Evolutionary conservation across 2,888 invertebrate genomes (phyloP), one percentile per base, ranked within the genome.

Genomic region (Macrosiphum euphorbiae): DNA sequence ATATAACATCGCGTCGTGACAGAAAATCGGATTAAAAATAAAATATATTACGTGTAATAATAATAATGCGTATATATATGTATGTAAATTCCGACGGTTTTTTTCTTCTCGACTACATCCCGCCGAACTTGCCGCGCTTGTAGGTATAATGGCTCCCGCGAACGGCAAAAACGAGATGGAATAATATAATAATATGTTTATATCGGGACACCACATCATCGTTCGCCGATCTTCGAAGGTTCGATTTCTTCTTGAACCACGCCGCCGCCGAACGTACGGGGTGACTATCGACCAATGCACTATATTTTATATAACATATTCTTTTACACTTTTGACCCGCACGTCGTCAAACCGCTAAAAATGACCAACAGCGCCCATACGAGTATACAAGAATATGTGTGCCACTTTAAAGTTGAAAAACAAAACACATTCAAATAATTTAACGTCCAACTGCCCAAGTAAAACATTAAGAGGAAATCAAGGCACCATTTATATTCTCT

Each of bases 11-110:
- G 55, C 52, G 55, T 55, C 52, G 24, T 88, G 35, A 88, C 52
- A 55, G 88, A 41, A 55, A 88, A 88, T 88, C 88, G 52, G 35
- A 88, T 52, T 55, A 26, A 55, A 88, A 52, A 52, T 78, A 52
- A 52, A 35, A 78, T 78, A 26, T 58, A 58, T 78, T 78, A 78
- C 8, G 35, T 78, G 35, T 78, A 16, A 47, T n/a, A 26, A 24
- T 52, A 52, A 35, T 78, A 78, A 78, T 41, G 78, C 35, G 1
- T 88, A 50, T 24, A 55, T 20, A 50, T 50, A 50, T 50, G 20
- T 52, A 55, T 88, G 55, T 52, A 55, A 88, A 88, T 88, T 50
- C 20, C 88, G 8, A 55, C 35, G 55, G 35, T 35, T 88, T 88
- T 88, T 55, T 52, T 24, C 88, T n/a, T 55, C 24, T 52, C 35